Conservation (phyloP, 2,113 vertebrate genomes). For the Monopterus albus region DNA sequence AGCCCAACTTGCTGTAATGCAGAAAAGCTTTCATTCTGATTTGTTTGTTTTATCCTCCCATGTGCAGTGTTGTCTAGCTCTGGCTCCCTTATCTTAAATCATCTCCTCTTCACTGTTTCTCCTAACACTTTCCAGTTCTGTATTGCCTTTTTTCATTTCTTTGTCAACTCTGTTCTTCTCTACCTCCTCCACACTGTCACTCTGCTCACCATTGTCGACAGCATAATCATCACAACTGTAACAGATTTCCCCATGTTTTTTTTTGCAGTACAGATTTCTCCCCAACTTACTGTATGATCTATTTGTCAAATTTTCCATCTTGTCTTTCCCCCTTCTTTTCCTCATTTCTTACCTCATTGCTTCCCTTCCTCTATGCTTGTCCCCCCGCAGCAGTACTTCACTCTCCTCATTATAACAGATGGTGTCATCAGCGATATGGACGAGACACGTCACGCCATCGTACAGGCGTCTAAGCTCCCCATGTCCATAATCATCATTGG, state of each 20-base stretch:
- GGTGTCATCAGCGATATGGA: constrained; percentile 99
- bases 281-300: background rate
- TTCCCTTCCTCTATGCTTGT: background rate
- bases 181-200: background rate
- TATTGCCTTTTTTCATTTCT: background rate
- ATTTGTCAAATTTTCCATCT: background rate
- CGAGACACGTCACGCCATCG: constrained; percentile 92
- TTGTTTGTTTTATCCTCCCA: constrained; percentile 2
- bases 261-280: background rate
- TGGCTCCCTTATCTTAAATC: background rate
- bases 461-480: constrained; percentile 94
- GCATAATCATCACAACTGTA: constrained; percentile 3
- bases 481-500: constrained; percentile 99
- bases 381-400: constrained; percentile 93
- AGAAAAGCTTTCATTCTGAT: constrained; percentile 25
- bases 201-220: background rate
- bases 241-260: background rate
- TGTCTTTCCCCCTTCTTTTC: background rate
- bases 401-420: constrained; percentile 96
- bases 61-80: no score
- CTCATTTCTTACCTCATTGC: background rate
- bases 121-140: background rate
- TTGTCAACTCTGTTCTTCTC: background rate
- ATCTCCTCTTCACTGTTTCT: background rate
- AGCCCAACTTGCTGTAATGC: constrained; percentile 2